Percentiles rank a stretch among this genome's conserved stretches.
Conservation (phyloP, 1,140 invertebrate genomes). For the Cherax destructor region DNA sequence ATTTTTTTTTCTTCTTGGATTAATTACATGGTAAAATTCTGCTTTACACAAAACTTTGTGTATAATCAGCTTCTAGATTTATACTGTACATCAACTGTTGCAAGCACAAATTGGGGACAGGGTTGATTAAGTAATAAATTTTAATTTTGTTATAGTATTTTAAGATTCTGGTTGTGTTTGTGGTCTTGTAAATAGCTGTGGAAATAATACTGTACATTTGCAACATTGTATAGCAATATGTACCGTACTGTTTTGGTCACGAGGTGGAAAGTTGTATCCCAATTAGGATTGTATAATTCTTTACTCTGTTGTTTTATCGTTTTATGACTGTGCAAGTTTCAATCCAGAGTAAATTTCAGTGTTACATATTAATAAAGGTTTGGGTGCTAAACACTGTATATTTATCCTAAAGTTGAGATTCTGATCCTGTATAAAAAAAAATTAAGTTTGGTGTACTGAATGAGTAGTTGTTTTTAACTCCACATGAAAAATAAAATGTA, state of each 20-base stretch:
- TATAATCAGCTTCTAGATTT: background rate
- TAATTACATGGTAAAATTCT: background rate
- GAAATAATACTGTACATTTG: constrained; percentile 50
- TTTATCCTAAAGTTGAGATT: too few species aligned
- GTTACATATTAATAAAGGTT: constrained; percentile 53
- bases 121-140: constrained; percentile 16
- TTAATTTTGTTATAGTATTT: constrained; percentile 30
- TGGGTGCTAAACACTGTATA: constrained; percentile 27
- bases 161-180: constrained; percentile 48
- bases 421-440: too few species aligned
- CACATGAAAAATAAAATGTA: too few species aligned
- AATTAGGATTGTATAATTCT: constrained; percentile 35
- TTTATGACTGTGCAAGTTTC: constrained; percentile 46
- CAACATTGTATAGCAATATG: constrained; percentile 39
- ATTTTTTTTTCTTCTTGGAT: background rate
- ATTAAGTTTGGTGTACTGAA: too few species aligned
- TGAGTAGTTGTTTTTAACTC: too few species aligned
- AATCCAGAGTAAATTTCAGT: constrained; percentile 52
- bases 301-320: constrained; percentile 41
- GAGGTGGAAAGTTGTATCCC: constrained; percentile 47
- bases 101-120: constrained; percentile 50
- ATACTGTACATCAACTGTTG: constrained; percentile 20
- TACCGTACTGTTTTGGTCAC: constrained; percentile 43
- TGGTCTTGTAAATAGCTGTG: constrained; percentile 44
- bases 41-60: background rate